These are phyloP conservation scores for Boleophthalmus pectinirostris DNA, from an alignment of 2,113 vertebrate species.

Conservation along the genomic window DNA sequence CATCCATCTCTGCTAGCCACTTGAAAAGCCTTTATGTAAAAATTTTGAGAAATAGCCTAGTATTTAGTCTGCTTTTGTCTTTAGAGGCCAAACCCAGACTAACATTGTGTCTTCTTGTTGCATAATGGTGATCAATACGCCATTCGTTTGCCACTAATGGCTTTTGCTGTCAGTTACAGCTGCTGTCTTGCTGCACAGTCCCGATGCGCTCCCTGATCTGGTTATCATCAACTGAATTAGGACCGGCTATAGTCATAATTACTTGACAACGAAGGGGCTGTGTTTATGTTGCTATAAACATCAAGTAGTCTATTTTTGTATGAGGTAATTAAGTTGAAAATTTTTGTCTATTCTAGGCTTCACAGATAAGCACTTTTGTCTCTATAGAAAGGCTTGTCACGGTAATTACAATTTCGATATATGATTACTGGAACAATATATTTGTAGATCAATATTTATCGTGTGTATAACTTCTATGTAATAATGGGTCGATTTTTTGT, in stretches of 20 bases:
- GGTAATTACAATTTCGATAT: too few species aligned
- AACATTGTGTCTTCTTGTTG: conserved; percentile 18
- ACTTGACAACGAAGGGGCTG: neutral
- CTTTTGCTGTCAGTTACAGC: conserved; percentile 29
- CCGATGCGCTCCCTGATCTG: conserved; percentile 6
- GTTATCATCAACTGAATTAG: conserved; percentile 1
- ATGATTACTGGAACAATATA: too few species aligned
- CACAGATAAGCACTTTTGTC: neutral
- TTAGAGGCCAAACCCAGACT: neutral
- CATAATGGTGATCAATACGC: conserved; percentile 41
- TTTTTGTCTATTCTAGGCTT: neutral
- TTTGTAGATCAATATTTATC: too few species aligned
- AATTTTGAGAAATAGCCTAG: neutral
- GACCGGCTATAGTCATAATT: neutral
- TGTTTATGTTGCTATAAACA: conserved; percentile 1
- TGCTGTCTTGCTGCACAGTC: conserved; percentile 9
- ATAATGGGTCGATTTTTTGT: too few species aligned
- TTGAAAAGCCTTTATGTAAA: neutral
- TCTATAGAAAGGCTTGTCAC: too few species aligned
- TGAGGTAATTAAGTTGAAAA: neutral
- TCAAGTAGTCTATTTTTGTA: neutral
- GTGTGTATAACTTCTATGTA: too few species aligned
- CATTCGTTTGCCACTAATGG: conserved; percentile 38
- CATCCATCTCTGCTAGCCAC: neutral
- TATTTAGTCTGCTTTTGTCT: neutral